phyloP scores from a whole-genome alignment of 2,113 vertebrate genomes.

The Chaetura pelagica region DNA sequence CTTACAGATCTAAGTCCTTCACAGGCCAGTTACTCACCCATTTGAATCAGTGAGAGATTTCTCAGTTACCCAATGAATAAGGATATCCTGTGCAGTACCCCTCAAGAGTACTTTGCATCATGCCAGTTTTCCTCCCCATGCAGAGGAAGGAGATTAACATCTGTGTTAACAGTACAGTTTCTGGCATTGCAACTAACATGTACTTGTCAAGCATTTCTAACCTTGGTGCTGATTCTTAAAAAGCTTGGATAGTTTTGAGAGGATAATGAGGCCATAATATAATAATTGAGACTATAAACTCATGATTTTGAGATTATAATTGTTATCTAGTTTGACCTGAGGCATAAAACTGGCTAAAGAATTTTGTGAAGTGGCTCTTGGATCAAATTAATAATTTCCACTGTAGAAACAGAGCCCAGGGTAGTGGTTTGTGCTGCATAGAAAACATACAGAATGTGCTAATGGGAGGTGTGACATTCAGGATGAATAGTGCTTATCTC shows the following conservation, averaged over 20 bases:
- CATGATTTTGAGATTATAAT: slow-evolving; percentile 10
- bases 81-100: not conserved
- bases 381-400: slow-evolving; percentile 6
- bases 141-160: not conserved
- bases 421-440: not conserved
- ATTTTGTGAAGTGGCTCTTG: slow-evolving; percentile 6
- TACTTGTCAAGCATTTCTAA: not conserved
- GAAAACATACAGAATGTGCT: not conserved
- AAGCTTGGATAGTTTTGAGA: not conserved
- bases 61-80: not conserved
- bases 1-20: not conserved
- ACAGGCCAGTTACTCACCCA: rapidly evolving
- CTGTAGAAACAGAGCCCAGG: not conserved
- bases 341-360: not conserved
- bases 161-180: not conserved
- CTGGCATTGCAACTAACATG: not conserved
- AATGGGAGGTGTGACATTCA: not conserved
- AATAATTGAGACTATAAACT: slow-evolving; percentile 9
- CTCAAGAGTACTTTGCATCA: not conserved
- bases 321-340: slow-evolving; percentile 12
- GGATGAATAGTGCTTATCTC: no score
- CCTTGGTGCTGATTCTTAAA: not conserved
- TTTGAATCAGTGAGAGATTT: not conserved
- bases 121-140: not conserved
- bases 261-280: not conserved